phyloP scores from a whole-genome alignment of 2,797 vertebrate species.

The Cryptoprocta ferox region DNA sequence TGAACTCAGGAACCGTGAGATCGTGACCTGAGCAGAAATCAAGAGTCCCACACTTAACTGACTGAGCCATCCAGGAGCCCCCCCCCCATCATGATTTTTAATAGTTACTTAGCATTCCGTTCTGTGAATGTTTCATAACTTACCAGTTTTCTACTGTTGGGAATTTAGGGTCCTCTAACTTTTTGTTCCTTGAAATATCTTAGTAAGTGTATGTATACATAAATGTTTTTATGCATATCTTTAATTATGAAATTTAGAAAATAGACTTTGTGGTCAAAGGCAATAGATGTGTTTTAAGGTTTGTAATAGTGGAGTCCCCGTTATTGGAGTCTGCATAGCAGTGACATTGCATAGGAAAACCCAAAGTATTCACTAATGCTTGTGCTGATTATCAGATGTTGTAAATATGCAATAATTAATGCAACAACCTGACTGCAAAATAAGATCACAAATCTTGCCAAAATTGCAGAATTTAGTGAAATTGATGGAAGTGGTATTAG shows the following conservation, averaged over 20 bases:
- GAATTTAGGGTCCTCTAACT: background rate
- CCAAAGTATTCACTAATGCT: background rate
- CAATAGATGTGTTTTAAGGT: background rate
- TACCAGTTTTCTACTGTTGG: background rate
- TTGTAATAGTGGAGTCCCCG: background rate
- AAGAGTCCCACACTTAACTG: no score
- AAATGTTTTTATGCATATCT: background rate
- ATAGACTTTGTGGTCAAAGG: background rate
- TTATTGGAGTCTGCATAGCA: background rate
- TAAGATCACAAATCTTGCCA: background rate
- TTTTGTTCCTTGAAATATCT: background rate
- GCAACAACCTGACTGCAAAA: background rate
- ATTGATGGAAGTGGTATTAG: background rate
- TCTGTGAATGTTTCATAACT: background rate
- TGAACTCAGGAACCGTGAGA: no score
- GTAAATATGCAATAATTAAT: background rate
- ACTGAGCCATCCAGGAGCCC: no score
- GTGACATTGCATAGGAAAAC: background rate
- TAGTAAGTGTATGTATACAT: background rate
- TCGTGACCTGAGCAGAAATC: background rate
- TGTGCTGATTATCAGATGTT: background rate
- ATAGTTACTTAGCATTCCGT: background rate
- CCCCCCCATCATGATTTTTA: background rate
- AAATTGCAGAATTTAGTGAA: slow-evolving; percentile 2
- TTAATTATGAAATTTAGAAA: slow-evolving; percentile 1